Percentiles rank a stretch among this genome's conserved stretches.
Evolutionary conservation across 2,797 vertebrate species (phyloP).

Genomic region (Rachycentron canadum): DNA sequence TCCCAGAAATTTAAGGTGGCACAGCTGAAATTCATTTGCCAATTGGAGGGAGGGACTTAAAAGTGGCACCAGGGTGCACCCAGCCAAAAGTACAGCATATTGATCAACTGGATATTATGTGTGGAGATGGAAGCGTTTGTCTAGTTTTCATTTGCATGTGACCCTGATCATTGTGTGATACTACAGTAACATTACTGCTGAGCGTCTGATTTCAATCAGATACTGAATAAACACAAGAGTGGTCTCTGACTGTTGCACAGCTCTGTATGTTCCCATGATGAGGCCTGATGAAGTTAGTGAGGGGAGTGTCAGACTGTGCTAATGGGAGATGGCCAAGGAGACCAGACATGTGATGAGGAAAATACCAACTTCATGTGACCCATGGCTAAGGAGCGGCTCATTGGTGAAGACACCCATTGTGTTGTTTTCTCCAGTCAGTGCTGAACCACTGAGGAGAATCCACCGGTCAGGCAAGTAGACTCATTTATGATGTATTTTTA

Average conservation of each 20-base stretch:
- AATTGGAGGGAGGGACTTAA: constrained; percentile 47
- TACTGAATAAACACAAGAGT: constrained; percentile 35
- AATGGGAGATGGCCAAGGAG: constrained; percentile 64
- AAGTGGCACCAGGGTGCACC: background rate
- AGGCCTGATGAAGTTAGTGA: constrained; percentile 61
- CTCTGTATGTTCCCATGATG: constrained; percentile 33
- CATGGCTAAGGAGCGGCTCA: constrained; percentile 74
- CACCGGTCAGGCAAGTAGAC: constrained; percentile 71
- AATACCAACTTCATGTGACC: constrained; percentile 87
- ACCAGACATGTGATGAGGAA: constrained; percentile 84
- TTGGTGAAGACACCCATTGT: constrained; percentile 79
- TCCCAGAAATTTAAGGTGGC: background rate
- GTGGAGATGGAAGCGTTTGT: background rate
- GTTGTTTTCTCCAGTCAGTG: constrained; percentile 62
- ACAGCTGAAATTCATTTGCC: constrained; percentile 53
- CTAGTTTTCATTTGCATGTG: background rate
- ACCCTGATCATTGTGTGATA: background rate
- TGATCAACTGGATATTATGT: accelerated
- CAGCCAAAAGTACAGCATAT: background rate
- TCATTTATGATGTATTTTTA: constrained; percentile 1
- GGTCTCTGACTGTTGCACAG: constrained; percentile 28
- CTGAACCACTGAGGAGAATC: constrained; percentile 41
- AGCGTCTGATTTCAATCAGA: background rate
- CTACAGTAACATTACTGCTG: background rate
- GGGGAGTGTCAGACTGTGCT: constrained; percentile 49